These are phyloP conservation scores for Myotis davidii DNA, from an alignment of 2,113 vertebrate genomes.

Conservation along the genomic window DNA sequence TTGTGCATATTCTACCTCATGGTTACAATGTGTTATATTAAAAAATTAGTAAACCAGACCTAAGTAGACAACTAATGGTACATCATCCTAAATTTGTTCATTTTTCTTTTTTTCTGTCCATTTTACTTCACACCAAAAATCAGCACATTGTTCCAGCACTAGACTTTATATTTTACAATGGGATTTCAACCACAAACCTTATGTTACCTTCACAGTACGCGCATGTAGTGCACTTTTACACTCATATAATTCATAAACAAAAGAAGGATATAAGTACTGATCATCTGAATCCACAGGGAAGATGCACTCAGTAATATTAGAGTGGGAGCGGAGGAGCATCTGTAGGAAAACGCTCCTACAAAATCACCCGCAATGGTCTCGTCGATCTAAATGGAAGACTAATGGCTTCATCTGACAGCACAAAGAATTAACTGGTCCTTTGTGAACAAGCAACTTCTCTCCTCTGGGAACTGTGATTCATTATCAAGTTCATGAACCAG, in stretches of 20 bases:
- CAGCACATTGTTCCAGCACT: neutral
- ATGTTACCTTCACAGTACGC: neutral
- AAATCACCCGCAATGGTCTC: neutral
- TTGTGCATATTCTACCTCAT: neutral
- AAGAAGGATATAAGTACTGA: neutral
- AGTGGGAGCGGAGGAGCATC: neutral
- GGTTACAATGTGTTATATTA: neutral
- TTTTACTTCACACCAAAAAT: constrained; percentile 23
- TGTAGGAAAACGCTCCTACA: neutral
- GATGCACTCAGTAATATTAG: neutral
- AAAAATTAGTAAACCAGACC: neutral
- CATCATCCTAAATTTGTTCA: neutral
- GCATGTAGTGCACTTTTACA: neutral
- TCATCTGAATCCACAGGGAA: neutral
- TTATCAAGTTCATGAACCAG: constrained; percentile 51
- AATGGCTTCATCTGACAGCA: neutral
- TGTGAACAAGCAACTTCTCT: neutral
- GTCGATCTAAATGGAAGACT: neutral
- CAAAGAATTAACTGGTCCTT: constrained; percentile 18
- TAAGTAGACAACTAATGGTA: neutral
- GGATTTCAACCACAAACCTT: neutral
- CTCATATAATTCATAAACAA: neutral
- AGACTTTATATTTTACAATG: neutral
- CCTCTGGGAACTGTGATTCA: neutral
- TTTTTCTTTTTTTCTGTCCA: neutral